These are phyloP conservation scores for Pogonophryne albipinna DNA, from an alignment of 2,797 vertebrate species.

Conservation along the genomic window DNA sequence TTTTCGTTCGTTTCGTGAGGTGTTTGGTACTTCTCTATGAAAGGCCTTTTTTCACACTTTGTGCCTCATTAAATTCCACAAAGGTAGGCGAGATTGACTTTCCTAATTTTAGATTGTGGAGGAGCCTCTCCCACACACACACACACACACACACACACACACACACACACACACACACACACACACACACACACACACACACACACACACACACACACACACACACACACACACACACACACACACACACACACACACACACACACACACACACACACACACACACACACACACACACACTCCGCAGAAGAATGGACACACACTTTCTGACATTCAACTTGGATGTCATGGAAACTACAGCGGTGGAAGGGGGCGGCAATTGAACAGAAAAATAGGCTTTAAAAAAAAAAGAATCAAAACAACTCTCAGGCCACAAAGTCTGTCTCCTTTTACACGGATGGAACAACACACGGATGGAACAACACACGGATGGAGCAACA, in stretches of 20 bases:
- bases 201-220: conserved; percentile 13
- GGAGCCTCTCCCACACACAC: conserved; percentile 6
- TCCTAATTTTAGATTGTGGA: conserved; percentile 29
- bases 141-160: neutral
- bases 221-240: neutral
- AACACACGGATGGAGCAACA: no score
- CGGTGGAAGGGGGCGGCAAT: neutral
- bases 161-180: conserved; percentile 5
- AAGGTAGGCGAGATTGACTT: conserved; percentile 18
- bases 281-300: conserved; percentile 3
- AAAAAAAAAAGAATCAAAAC: neutral
- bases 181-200: neutral
- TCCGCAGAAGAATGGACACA: neutral
- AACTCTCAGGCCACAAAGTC: neutral
- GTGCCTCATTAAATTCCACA: conserved; percentile 37
- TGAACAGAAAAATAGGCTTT: neutral
- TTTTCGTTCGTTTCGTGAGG: neutral
- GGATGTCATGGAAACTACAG: conserved; percentile 57
- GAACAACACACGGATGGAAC: neutral
- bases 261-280: conserved; percentile 6
- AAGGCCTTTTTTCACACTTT: neutral
- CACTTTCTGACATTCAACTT: neutral
- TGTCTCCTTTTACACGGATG: neutral
- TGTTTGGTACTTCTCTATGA: conserved; percentile 17
- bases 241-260: neutral